Evolutionary conservation across 2,888 invertebrate genomes (phyloP).

Genomic region (Diogma glabrata): DNA sequence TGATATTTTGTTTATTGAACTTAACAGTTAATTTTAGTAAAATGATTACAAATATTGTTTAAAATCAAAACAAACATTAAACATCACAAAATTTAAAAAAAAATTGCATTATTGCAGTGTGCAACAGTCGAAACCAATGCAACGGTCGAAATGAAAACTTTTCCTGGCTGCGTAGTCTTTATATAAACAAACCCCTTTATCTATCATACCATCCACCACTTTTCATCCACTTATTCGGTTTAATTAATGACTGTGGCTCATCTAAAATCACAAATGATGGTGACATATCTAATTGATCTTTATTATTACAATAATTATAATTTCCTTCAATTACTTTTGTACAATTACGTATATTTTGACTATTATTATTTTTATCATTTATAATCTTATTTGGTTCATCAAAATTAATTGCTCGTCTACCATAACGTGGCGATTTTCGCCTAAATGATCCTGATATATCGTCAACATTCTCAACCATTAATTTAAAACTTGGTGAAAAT

Average conservation of each 20-base stretch:
- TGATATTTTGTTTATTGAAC: too few species aligned
- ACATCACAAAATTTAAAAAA: too few species aligned
- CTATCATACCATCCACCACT: slow-evolving; percentile 34
- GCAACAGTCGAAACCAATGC: too few species aligned
- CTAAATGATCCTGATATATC: slow-evolving; percentile 22
- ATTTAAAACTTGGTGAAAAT: slow-evolving; percentile 14
- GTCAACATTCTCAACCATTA: slow-evolving; percentile 24
- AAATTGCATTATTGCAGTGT: too few species aligned
- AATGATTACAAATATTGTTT: too few species aligned
- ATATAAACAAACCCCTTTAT: too few species aligned
- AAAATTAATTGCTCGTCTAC: slow-evolving; percentile 25
- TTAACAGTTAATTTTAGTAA: too few species aligned
- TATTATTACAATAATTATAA: slow-evolving; percentile 28
- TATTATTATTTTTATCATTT: neutral
- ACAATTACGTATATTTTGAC: slow-evolving; percentile 22
- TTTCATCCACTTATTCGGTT: slow-evolving; percentile 29
- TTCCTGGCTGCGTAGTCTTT: too few species aligned
- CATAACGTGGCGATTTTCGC: slow-evolving; percentile 27
- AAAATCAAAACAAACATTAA: too few species aligned
- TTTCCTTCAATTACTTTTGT: slow-evolving; percentile 31
- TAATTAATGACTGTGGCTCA: slow-evolving; percentile 28
- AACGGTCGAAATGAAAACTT: too few species aligned
- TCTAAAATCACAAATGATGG: slow-evolving; percentile 33
- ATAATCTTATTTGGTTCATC: neutral
- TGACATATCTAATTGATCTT: neutral